These are phyloP conservation scores for Cephus spinipes DNA, from an alignment of 2,888 invertebrate species.

Conservation along the genomic window DNA sequence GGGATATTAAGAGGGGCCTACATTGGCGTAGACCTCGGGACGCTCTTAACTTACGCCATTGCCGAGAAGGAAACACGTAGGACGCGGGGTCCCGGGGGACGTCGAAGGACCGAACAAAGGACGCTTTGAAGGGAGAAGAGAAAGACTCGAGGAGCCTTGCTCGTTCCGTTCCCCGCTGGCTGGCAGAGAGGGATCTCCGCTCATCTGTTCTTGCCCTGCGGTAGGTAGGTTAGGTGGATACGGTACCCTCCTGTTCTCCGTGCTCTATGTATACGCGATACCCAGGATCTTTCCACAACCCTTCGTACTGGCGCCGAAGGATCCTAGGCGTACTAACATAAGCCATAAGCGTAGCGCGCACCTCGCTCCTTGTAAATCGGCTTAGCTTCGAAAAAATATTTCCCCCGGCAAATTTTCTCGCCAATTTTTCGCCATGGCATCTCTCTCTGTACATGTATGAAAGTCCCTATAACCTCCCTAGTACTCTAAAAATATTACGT, in stretches of 20 bases:
- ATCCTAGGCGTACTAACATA: neutral
- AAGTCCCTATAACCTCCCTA: neutral
- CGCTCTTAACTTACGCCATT: constrained; percentile 31
- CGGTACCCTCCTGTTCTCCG: constrained; percentile 30
- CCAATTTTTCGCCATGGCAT: neutral
- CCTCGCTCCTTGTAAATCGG: neutral
- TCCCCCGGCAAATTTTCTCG: neutral
- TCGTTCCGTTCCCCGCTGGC: constrained; percentile 43
- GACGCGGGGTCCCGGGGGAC: constrained; percentile 49
- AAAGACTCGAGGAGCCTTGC: constrained; percentile 40
- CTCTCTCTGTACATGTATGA: too few species aligned
- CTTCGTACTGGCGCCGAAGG: neutral
- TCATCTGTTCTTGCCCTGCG: constrained; percentile 50
- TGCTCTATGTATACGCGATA: constrained; percentile 4
- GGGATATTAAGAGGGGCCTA: neutral
- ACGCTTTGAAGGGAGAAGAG: constrained; percentile 51
- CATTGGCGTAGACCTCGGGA: neutral
- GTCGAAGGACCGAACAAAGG: constrained; percentile 51
- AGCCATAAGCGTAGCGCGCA: neutral
- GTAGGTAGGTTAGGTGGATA: constrained; percentile 45
- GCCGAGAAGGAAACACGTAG: constrained; percentile 42
- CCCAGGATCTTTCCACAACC: constrained; percentile 8
- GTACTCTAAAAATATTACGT: neutral
- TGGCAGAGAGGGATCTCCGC: constrained; percentile 47
- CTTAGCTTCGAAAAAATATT: neutral